A percentile compares a stretch with the other conserved stretches of the same genome.
phyloP scores from a whole-genome alignment of 2,113 vertebrate genomes.

The Hylia prasina region DNA sequence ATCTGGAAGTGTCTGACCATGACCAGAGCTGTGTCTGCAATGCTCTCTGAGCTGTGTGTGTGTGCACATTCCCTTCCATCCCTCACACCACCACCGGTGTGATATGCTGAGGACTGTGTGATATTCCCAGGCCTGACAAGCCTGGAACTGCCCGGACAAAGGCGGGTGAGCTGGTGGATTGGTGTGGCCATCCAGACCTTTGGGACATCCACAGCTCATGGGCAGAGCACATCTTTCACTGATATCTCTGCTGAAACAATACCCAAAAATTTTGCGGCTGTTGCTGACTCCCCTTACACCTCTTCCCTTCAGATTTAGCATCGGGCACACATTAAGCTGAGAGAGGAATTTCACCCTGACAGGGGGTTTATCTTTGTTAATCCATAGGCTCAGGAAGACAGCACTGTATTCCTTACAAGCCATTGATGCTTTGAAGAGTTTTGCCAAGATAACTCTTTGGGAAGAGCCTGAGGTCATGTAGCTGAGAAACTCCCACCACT shows the following conservation, averaged over 20 bases:
- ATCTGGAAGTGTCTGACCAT: neutral
- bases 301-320: neutral
- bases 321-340: neutral
- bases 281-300: neutral
- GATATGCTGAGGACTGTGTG: neutral
- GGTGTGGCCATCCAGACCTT: neutral
- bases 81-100: neutral
- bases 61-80: neutral
- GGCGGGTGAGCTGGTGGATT: rapidly evolving
- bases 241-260: neutral
- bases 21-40: neutral
- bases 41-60: neutral
- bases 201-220: neutral
- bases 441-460: neutral
- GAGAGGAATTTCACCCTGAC: neutral
- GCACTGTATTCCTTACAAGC: neutral
- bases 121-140: neutral
- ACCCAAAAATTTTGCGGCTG: neutral
- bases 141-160: neutral
- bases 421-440: neutral
- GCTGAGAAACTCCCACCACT: neutral
- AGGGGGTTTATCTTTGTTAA: neutral
- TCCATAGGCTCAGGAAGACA: neutral
- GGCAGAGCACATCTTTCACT: neutral
- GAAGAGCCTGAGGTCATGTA: neutral